Evolutionary conservation across 2,113 vertebrate genomes (phyloP), one percentile per base, ranked within the genome.

Genomic region (Pseudopipra pipra): DNA sequence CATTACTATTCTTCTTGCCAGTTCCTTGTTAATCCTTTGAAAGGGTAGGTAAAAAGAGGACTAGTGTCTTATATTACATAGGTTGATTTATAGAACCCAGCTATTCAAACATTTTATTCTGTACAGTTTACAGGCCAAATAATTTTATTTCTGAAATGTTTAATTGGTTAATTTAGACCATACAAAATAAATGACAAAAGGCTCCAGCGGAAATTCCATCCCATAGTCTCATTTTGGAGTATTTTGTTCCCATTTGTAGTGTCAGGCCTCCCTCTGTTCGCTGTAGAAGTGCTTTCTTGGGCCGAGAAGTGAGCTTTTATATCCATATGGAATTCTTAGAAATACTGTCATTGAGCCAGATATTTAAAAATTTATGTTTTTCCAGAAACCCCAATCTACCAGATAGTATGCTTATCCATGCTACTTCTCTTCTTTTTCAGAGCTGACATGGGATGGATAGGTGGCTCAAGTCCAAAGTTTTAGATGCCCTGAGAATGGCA

Each of bases 11-110:
- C 77, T 86, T 96, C 94, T 96, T 96, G 93, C 96, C 95, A 97
- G 93, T 92, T 96, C 87, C 85, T 94, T 88, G 63, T 93, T 97
- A 96, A 96, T 97, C 87, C 95, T 96, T 93, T 92, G 87, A 97
- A 97, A 97, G 76, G 70, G 75, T 86, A 94, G 93, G 88, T 97
- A 94, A 91, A 97, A 97, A 83, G 82, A 94, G 93, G 66, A 71
- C 80, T 65, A 46, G 56, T 78, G 80, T 80, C 92, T 97, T 96
- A 72, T 81, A 74, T 97, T 97, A 95, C 91, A 91, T 76, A 90
- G 80, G 77, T 92, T 85, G 94, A 94, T 93, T 97, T 97, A 97
- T 96, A 76, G 86, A 93, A 96, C 17, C 65, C 95, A 94, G 93
- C 79, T 96, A 97, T 93, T 97, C 77, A 97, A 97, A 97, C 67